Conservation (phyloP, 2,888 invertebrate genomes). For the Cryptophagus acutangulus region DNA sequence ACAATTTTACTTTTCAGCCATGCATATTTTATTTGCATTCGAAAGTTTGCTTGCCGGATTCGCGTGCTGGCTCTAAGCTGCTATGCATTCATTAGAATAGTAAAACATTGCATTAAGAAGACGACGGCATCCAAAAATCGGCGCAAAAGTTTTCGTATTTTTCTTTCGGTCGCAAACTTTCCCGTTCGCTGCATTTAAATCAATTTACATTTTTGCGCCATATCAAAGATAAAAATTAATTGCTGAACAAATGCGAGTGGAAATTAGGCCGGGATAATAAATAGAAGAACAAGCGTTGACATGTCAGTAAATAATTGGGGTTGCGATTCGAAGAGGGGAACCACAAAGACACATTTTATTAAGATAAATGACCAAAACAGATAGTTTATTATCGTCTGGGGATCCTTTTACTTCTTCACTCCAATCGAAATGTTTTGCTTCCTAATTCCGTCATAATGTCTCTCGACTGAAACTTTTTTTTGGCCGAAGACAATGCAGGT, state of each 20-base stretch:
- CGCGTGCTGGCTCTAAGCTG: constrained; percentile 36
- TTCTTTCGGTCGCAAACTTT: no score
- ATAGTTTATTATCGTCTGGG: constrained; percentile 12
- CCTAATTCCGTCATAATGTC: not conserved
- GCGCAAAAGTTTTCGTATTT: constrained; percentile 41
- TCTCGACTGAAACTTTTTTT: no score
- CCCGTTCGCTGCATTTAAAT: no score
- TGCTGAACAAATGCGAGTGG: constrained; percentile 1
- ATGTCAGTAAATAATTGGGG: constrained; percentile 33
- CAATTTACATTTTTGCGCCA: no score
- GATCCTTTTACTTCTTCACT: not conserved
- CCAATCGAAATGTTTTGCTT: not conserved
- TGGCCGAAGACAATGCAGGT: constrained; percentile 22
- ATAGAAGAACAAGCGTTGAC: constrained; percentile 32
- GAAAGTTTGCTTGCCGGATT: no score
- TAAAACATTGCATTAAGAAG: constrained; percentile 41
- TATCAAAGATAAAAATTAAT: no score
- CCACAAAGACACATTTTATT: constrained; percentile 27
- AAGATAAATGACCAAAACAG: constrained; percentile 30
- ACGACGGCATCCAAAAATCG: constrained; percentile 36
- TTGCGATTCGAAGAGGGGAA: constrained; percentile 24
- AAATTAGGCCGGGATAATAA: constrained; percentile 28
- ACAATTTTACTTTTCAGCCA: no score
- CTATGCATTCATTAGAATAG: constrained; percentile 46
- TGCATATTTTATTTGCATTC: no score